Conservation (phyloP, 2,888 invertebrate genomes). For the Allolobophora icterica region DNA sequence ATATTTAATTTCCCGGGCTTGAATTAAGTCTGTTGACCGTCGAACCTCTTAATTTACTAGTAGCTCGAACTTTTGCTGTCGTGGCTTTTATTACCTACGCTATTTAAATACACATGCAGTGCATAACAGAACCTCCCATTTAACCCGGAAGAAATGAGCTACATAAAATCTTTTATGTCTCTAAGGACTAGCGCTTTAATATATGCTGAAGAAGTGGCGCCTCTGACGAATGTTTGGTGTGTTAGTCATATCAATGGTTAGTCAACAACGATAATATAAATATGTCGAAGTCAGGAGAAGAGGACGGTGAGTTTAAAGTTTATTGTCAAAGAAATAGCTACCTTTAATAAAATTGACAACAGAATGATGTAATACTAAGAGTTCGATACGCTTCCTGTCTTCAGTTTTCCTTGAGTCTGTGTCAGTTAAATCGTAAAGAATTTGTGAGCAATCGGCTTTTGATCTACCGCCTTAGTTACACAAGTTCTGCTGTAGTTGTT, state of each 20-base stretch:
- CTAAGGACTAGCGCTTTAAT: neutral
- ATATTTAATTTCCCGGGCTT: no score
- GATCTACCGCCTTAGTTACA: neutral
- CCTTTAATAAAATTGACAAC: neutral
- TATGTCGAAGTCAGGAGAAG: slow-evolving; percentile 1
- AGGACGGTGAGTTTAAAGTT: neutral
- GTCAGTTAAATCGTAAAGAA: neutral
- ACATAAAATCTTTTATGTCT: neutral
- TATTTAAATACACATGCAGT: no score
- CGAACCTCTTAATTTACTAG: no score
- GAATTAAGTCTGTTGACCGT: no score
- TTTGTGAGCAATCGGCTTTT: neutral
- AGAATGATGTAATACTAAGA: neutral
- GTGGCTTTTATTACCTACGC: no score
- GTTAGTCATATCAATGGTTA: no score
- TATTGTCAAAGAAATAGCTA: neutral
- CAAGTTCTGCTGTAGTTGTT: neutral
- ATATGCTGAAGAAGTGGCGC: neutral
- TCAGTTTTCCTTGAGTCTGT: neutral
- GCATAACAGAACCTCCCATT: no score
- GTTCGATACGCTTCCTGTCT: neutral
- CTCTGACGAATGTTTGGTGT: neutral
- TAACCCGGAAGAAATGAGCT: neutral
- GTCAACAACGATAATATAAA: no score
- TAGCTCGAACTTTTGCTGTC: no score